These are phyloP conservation scores for Centropus unirufus DNA, from an alignment of 2,113 vertebrate species.

Conservation along the genomic window DNA sequence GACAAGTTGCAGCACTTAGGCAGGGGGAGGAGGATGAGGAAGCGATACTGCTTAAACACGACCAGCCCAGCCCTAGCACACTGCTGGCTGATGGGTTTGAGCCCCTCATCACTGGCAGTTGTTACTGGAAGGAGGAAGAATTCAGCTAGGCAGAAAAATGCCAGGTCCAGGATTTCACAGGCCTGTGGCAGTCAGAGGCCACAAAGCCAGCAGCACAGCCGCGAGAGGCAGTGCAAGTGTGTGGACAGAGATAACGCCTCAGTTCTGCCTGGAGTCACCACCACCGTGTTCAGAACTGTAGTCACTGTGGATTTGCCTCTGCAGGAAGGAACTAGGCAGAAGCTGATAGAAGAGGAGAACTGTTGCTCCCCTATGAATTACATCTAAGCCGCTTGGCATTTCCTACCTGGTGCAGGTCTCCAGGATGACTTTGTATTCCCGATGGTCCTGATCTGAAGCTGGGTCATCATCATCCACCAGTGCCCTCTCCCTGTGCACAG, in stretches of 20 bases:
- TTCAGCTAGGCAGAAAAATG: neutral
- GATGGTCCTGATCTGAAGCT: constrained; percentile 84
- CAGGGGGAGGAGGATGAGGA: neutral
- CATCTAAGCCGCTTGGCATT: neutral
- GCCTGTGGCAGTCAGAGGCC: neutral
- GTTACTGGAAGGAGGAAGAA: neutral
- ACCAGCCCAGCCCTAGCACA: neutral
- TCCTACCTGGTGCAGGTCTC: constrained; percentile 89
- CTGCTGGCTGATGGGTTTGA: neutral
- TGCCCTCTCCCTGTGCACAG: constrained; percentile 71
- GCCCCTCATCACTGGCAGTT: neutral
- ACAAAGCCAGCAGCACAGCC: neutral
- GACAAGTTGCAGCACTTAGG: neutral
- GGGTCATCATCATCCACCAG: constrained; percentile 89
- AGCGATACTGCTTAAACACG: neutral
- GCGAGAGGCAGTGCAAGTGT: neutral
- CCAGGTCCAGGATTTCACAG: neutral
- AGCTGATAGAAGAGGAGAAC: neutral
- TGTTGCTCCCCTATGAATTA: neutral
- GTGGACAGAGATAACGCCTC: neutral
- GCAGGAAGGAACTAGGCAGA: neutral
- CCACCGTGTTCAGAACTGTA: neutral
- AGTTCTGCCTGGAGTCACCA: neutral
- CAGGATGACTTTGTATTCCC: constrained; percentile 86
- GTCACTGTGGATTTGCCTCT: neutral